Base-by-base conservation (phyloP, 1,140 invertebrate genomes). In the Nebria ingens region DNA sequence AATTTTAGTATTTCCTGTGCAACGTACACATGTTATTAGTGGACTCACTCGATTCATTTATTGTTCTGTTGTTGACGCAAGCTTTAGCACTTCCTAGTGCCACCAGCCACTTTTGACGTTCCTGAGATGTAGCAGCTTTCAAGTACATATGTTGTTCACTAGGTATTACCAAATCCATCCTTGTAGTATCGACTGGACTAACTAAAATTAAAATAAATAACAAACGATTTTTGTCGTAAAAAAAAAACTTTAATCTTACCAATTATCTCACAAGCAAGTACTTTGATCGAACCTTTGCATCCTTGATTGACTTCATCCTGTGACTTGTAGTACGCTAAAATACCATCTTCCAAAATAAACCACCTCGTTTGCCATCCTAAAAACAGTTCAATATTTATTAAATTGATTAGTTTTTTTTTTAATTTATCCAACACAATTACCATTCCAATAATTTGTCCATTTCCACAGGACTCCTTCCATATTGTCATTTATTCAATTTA, bases 401-500 rank as follows among this genome's bases (percentile, higher is more conserved):
- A 21, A 55, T 55, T 12, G 9, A 25, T 21, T 19, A 52, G n/a
- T n/a, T n/a, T n/a, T n/a, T n/a, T n/a, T n/a, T n/a, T n/a, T n/a
- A n/a, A n/a, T 60, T 17, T 49, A 21, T n/a, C n/a, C n/a, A n/a
- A n/a, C 52, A 53, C 12, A 55, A 53, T 54, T 34, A 86, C 86
- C 84, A 70, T 82, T 87, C 78, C 85, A 85, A 70, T 88, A 89
- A 75, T 89, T 89, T 58, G 86, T 89, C 86, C 86, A 89, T 74
- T 89, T 89, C 81, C 80, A 85, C 19, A 89, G 73, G 59, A 83
- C 73, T 52, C 86, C 86, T 76, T 87, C 84, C 85, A 87, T 87
- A 45, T 45, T 45, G 40, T 45, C 40, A 45, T 45, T 45, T 45
- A 45, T 45, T 11, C 4, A 6, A 45, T 45, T 45, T 45, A 12